Evolutionary conservation across 2,113 vertebrate genomes (phyloP).

Genomic region (Gymnogyps californianus): DNA sequence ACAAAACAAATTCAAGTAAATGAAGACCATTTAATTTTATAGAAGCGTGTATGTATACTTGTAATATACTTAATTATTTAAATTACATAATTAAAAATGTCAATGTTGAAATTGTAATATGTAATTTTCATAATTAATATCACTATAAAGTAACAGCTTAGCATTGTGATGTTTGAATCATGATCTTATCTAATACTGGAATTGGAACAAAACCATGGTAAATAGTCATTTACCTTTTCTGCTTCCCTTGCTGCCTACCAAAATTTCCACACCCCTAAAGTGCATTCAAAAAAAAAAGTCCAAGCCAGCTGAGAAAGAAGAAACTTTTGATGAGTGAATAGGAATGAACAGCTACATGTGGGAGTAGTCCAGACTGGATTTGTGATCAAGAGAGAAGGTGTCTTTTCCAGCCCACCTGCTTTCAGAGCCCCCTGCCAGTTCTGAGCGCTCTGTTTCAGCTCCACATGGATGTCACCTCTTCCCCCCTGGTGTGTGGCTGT

Average conservation of each 20-base stretch:
- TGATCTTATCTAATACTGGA: background rate
- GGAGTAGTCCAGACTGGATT: background rate
- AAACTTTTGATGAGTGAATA: background rate
- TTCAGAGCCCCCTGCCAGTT: background rate
- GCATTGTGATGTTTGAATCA: background rate
- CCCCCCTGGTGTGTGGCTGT: fast-evolving
- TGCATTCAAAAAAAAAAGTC: background rate
- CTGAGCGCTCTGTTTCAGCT: background rate
- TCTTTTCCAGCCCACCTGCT: background rate
- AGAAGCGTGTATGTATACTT: background rate
- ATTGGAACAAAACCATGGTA: background rate
- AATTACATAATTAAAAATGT: background rate
- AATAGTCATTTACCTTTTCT: background rate
- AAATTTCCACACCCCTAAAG: background rate
- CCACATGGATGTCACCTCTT: background rate
- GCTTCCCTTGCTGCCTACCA: background rate
- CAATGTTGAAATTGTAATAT: background rate
- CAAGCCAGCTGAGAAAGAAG: background rate
- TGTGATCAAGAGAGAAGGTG: background rate
- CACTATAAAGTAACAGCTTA: background rate
- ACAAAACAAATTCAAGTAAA: background rate
- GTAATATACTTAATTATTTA: background rate
- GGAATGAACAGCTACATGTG: background rate
- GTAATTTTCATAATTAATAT: background rate
- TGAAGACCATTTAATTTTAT: background rate